Base-by-base conservation (phyloP, 2,888 invertebrate genomes). In the Anorthoa munda region DNA sequence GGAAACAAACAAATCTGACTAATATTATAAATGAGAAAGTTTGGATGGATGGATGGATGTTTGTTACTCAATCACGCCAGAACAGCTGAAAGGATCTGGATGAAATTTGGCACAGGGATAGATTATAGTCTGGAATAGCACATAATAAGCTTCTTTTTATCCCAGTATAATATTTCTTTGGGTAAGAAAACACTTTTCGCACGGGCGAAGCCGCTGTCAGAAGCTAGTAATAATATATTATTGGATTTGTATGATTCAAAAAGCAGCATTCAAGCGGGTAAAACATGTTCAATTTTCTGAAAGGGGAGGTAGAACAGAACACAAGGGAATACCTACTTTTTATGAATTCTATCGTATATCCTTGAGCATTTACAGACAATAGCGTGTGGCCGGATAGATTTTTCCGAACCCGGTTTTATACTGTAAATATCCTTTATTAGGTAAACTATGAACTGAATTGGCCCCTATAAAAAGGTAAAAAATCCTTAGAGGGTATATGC, bases 341-440 rank as follows among this genome's bases (percentile, higher is more conserved):
- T 56, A 61, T 50, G 18, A 50, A 15, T 58, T 48, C 12, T 15
- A 11, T 23, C 26, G 15, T 11, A 17, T 51, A 26, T 26, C 51
- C 50, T 59, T 64, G 51, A 76, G 48, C 12, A 77, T 53, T 59
- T 50, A 39, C 46, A 77, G 15, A 77, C 58, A 71, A 71, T 58
- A 12, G 39, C n/a, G n/a, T n/a, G n/a, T n/a, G n/a, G n/a, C n/a
- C n/a, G 0, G n/a, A 59, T 75, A 53, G 9, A 18, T 50, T 55
- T 69, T 69, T 61, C 39, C 0, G 45, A 45, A 26, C 13, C 11
- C 3, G 7, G 39, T 21, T 69, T 18, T 39, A 13, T 9, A 23
- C 23, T 21, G 17, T 7, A 51, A 51, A 15, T 31, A 31, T n/a
- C 4, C 0, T 55, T 0, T n/a, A 23, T 0, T 46, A 45, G 1